Conservation (phyloP, 1,140 invertebrate genomes). For the Drosophila albomicans region DNA sequence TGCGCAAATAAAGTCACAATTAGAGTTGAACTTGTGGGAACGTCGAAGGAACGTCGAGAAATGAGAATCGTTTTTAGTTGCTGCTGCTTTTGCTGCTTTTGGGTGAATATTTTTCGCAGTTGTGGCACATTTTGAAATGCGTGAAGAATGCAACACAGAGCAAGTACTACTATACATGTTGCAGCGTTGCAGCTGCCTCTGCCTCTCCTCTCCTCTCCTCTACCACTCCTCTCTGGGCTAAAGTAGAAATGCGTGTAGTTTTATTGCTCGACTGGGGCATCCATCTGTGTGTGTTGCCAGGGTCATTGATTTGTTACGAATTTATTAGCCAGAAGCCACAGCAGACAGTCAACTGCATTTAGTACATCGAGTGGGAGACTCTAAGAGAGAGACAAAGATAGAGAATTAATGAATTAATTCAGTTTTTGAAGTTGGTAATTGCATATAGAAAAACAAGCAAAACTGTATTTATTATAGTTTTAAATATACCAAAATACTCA, state of each 20-base stretch:
- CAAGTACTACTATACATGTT: constrained; percentile 32
- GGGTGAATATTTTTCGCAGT: too few species aligned
- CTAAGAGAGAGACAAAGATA: too few species aligned
- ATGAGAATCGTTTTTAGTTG: constrained; percentile 40
- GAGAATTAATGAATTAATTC: constrained; percentile 1
- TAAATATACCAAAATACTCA: too few species aligned
- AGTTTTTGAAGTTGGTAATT: neutral
- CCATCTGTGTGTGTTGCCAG: constrained; percentile 17
- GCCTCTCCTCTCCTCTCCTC: constrained; percentile 21
- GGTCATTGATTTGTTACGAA: constrained; percentile 83
- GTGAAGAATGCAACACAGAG: constrained; percentile 70
- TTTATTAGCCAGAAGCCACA: constrained; percentile 63
- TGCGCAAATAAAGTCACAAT: constrained; percentile 84
- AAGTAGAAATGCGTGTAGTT: constrained; percentile 80
- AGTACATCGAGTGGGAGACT: too few species aligned
- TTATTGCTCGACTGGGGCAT: constrained; percentile 51
- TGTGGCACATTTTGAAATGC: constrained; percentile 74
- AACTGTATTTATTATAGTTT: too few species aligned
- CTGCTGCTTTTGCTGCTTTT: constrained; percentile 2
- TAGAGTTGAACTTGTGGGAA: constrained; percentile 82
- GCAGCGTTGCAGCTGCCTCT: constrained; percentile 32
- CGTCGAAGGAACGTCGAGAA: constrained; percentile 37
- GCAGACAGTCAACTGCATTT: too few species aligned
- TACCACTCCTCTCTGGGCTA: constrained; percentile 43
- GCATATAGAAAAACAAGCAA: neutral